phyloP scores from a whole-genome alignment of 1,140 invertebrate genomes.

The Melipona quadrifasciata region DNA sequence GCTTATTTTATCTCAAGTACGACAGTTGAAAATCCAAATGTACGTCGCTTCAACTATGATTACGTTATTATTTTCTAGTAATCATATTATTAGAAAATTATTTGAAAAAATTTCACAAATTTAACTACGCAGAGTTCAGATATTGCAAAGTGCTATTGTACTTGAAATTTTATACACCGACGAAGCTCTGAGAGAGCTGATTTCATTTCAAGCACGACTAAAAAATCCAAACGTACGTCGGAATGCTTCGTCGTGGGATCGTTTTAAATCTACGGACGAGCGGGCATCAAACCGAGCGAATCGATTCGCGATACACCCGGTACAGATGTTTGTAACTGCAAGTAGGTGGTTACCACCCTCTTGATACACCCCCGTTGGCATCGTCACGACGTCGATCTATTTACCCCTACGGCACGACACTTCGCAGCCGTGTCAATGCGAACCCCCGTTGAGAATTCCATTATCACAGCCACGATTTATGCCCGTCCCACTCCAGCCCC shows the following conservation, averaged over 20 bases:
- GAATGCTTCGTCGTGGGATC: neutral
- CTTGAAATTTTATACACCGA: no score
- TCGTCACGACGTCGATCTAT: slow-evolving; percentile 67
- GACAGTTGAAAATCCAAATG: no score
- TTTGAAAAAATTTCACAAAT: no score
- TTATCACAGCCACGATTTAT: slow-evolving; percentile 77
- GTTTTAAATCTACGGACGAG: neutral
- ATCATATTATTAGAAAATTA: no score
- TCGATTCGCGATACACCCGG: slow-evolving; percentile 28
- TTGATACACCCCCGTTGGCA: slow-evolving; percentile 46
- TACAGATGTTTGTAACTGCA: slow-evolving; percentile 16
- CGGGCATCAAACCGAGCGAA: neutral
- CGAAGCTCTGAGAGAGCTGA: no score
- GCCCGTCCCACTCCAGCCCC: slow-evolving; percentile 26
- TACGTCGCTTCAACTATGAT: no score
- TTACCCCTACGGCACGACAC: slow-evolving; percentile 69
- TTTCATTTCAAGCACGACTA: no score
- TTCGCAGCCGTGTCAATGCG: slow-evolving; percentile 73
- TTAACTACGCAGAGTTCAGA: no score
- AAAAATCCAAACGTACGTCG: neutral
- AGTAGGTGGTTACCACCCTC: slow-evolving; percentile 43
- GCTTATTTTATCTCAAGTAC: no score
- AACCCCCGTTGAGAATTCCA: slow-evolving; percentile 80
- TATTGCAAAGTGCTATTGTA: no score
- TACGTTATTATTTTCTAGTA: no score